A percentile compares a stretch with the other conserved stretches of the same genome.
These are phyloP conservation scores for Furcula furcula DNA, from an alignment of 2,888 invertebrate species.

Conservation along the genomic window DNA sequence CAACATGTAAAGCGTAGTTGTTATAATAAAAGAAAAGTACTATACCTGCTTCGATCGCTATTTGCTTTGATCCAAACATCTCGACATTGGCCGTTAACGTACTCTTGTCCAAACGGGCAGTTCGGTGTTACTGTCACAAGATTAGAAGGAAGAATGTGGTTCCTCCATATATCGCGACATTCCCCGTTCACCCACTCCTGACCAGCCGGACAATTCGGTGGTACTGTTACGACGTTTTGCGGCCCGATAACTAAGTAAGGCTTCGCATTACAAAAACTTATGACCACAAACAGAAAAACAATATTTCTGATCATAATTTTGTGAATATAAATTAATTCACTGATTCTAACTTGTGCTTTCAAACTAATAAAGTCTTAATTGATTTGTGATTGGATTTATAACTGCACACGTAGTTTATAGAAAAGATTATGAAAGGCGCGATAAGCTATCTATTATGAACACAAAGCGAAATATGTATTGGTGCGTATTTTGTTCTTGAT, in stretches of 20 bases:
- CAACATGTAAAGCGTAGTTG: too few species aligned
- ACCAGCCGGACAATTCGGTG: conserved; percentile 29
- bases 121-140: conserved; percentile 19
- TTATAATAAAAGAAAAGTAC: too few species aligned
- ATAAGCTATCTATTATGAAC: conserved; percentile 29
- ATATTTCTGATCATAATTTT: conserved; percentile 18
- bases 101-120: conserved; percentile 19
- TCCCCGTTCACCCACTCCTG: conserved; percentile 27
- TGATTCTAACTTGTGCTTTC: not conserved
- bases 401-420: conserved; percentile 21
- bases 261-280: conserved; percentile 19
- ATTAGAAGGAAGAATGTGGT: conserved; percentile 13
- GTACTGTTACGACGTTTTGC: conserved; percentile 36
- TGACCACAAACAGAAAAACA: conserved; percentile 17
- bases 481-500: too few species aligned
- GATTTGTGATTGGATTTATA: conserved; percentile 41
- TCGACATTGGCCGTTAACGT: conserved; percentile 28
- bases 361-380: conserved; percentile 32
- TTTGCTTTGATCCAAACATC: conserved; percentile 14
- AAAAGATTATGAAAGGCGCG: conserved; percentile 23
- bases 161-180: conserved; percentile 19
- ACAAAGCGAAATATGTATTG: conserved; percentile 7
- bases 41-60: not conserved
- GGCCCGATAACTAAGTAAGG: conserved; percentile 14
- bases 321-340: conserved; percentile 8